phyloP scores from a whole-genome alignment of 2,797 vertebrate species.

The Telmatherina bonti region DNA sequence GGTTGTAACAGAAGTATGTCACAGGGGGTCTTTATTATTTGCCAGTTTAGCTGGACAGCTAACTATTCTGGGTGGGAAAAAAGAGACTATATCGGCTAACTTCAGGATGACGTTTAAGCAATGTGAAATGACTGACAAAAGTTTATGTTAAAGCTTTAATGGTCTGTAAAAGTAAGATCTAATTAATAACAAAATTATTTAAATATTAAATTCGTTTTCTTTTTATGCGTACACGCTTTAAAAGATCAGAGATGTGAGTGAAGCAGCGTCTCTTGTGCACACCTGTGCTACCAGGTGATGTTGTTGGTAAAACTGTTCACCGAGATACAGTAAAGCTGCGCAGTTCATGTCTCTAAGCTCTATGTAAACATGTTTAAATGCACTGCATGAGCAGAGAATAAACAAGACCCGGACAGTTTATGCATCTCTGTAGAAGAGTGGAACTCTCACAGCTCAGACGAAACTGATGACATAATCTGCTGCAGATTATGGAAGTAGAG shows the following conservation, averaged over 20 bases:
- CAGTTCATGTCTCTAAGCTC: neutral
- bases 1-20: neutral
- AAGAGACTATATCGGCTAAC: conserved; percentile 16
- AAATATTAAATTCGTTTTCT: neutral
- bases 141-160: neutral
- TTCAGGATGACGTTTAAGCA: neutral
- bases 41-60: conserved; percentile 29
- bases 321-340: neutral
- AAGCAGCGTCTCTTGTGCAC: conserved; percentile 2
- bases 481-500: conserved; percentile 33
- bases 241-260: neutral
- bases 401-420: neutral
- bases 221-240: neutral
- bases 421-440: neutral
- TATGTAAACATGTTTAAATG: neutral
- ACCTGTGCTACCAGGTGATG: conserved; percentile 16
- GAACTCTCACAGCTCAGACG: conserved; percentile 7
- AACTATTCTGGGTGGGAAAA: neutral
- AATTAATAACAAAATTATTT: neutral
- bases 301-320: conserved; percentile 1
- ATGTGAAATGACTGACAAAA: neutral
- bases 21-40: neutral
- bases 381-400: neutral
- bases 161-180: neutral
- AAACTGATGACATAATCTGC: conserved; percentile 40